These are phyloP conservation scores for Phalanger gymnotis DNA, from an alignment of 2,797 vertebrate genomes.

Conservation along the genomic window DNA sequence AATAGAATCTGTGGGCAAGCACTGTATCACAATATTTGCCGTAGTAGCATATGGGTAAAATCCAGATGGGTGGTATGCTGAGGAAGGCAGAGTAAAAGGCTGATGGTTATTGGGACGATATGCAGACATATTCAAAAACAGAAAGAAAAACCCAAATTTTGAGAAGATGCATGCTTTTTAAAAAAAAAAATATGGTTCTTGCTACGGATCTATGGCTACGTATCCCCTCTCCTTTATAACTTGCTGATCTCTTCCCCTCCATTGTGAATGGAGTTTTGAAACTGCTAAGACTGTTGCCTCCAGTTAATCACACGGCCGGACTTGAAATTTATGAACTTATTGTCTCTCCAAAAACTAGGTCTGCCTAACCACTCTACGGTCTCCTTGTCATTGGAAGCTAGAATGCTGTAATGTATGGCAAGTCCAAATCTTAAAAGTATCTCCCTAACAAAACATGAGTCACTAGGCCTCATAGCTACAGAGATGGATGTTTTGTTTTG, in stretches of 20 bases:
- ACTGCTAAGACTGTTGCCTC: neutral
- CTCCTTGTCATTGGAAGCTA: neutral
- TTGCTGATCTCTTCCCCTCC: neutral
- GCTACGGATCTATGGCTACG: neutral
- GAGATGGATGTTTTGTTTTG: neutral
- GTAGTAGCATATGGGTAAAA: neutral
- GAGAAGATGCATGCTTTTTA: neutral
- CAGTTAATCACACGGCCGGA: neutral
- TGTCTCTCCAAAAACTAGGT: neutral
- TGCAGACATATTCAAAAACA: neutral
- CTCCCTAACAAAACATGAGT: too few relatives aligned
- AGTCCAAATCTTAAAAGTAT: too few relatives aligned
- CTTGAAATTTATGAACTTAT: neutral
- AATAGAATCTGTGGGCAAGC: neutral
- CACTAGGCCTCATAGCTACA: too few relatives aligned
- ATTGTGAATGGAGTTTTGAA: too few relatives aligned
- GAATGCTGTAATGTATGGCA: neutral
- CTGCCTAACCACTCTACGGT: slow-evolving; percentile 33
- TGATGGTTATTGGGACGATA: neutral
- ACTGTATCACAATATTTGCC: neutral
- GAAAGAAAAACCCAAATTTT: neutral
- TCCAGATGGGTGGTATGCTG: neutral
- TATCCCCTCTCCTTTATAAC: neutral
- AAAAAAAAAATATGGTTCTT: neutral
- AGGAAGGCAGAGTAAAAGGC: neutral